A percentile compares a stretch with the other conserved stretches of the same genome.
These are phyloP conservation scores for Urocolius indicus DNA, from an alignment of 2,113 vertebrate genomes.

Conservation along the genomic window DNA sequence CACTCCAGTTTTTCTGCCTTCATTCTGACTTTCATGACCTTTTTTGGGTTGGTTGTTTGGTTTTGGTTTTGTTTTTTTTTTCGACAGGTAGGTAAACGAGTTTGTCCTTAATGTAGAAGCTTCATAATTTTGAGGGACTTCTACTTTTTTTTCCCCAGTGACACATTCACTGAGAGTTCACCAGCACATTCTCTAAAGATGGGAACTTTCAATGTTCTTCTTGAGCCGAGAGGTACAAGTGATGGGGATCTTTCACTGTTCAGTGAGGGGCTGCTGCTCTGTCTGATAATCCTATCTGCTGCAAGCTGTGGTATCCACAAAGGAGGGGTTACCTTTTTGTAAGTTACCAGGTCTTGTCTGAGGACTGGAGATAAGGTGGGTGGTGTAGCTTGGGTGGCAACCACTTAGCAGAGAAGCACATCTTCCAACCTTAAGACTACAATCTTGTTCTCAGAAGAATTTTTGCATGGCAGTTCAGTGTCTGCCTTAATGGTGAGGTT, in stretches of 20 bases:
- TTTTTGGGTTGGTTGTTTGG: neutral
- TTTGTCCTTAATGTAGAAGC: neutral
- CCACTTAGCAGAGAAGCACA: neutral
- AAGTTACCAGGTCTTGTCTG: neutral
- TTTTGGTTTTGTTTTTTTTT: neutral
- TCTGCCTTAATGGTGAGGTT: neutral
- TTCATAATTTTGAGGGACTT: neutral
- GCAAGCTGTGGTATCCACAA: neutral
- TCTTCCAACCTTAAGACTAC: neutral
- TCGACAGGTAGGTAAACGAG: neutral
- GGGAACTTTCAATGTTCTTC: neutral
- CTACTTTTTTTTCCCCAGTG: neutral
- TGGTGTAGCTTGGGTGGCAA: neutral
- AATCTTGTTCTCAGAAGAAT: neutral
- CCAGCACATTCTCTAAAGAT: neutral
- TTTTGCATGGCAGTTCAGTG: neutral
- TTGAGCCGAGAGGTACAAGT: neutral
- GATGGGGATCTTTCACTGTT: neutral
- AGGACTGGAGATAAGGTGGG: constrained; percentile 51
- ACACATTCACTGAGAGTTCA: neutral
- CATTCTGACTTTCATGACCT: neutral
- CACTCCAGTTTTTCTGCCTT: neutral
- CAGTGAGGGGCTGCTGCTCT: neutral
- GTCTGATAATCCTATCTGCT: constrained; percentile 45
- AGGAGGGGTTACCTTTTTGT: constrained; percentile 6